Evolutionary conservation across 2,113 vertebrate genomes (phyloP).

Genomic region (Cyanoderma ruficeps): DNA sequence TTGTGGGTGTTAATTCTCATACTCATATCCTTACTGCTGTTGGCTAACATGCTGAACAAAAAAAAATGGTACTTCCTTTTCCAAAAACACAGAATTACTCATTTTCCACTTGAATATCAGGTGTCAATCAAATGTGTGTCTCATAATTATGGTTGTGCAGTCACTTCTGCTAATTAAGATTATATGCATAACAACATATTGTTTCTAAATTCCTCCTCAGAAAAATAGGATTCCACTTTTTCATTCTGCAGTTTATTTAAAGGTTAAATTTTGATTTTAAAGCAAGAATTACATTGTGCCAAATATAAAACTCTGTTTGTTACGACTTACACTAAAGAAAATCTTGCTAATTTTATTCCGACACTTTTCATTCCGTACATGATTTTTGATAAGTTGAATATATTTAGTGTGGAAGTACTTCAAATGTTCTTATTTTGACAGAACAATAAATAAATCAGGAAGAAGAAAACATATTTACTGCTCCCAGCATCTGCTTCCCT

Average conservation of each 20-base stretch:
- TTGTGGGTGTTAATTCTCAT: neutral
- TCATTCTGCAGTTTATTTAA: neutral
- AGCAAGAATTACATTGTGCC: neutral
- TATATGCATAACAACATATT: neutral
- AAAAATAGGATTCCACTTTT: neutral
- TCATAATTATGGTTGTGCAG: neutral
- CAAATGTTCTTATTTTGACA: constrained; percentile 36
- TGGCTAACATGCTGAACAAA: neutral
- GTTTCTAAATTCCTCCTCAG: neutral
- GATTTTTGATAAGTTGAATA: constrained; percentile 24
- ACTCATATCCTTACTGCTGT: neutral
- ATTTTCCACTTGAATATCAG: constrained; percentile 37
- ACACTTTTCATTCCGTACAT: neutral
- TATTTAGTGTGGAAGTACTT: constrained; percentile 13
- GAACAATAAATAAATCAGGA: constrained; percentile 43
- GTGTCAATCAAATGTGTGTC: constrained; percentile 14
- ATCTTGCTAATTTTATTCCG: constrained; percentile 44
- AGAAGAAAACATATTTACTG: constrained; percentile 2
- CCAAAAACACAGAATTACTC: neutral
- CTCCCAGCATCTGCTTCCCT: neutral
- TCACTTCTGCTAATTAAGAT: constrained; percentile 23
- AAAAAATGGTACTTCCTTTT: neutral
- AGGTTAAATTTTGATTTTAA: neutral
- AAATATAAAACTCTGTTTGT: constrained; percentile 31
- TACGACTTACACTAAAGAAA: constrained; percentile 8